These are phyloP conservation scores for Neodiprion fabricii DNA, from an alignment of 1,140 invertebrate species.

Conservation along the genomic window DNA sequence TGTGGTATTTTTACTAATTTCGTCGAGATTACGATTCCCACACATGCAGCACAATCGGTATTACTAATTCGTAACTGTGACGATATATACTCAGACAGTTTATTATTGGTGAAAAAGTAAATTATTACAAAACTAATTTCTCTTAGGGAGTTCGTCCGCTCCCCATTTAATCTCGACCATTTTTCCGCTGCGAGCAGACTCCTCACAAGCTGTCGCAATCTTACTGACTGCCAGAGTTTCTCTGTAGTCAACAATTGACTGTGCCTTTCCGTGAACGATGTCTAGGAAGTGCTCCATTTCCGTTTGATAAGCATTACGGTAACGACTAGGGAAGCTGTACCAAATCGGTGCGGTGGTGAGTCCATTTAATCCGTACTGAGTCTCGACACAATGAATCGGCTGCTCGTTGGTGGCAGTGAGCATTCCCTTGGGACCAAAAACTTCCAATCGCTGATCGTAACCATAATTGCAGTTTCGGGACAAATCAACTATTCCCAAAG, in stretches of 20 bases:
- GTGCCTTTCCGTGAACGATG: constrained; percentile 59
- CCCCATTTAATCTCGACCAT: constrained; percentile 58
- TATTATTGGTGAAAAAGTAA: background rate
- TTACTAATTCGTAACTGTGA: too few relatives aligned
- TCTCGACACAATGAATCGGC: constrained; percentile 59
- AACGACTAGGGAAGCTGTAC: constrained; percentile 71
- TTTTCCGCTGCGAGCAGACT: constrained; percentile 62
- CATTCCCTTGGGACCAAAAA: constrained; percentile 69
- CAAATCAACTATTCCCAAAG: constrained; percentile 70
- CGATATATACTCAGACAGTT: too few relatives aligned
- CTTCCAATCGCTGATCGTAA: constrained; percentile 76
- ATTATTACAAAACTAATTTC: background rate
- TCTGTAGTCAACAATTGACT: constrained; percentile 54
- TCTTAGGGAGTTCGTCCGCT: constrained; percentile 44
- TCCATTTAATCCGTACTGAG: constrained; percentile 54
- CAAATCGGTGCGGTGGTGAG: constrained; percentile 63
- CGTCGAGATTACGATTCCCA: too few relatives aligned
- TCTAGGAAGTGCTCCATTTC: constrained; percentile 75
- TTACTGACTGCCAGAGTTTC: constrained; percentile 65
- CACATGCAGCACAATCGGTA: background rate
- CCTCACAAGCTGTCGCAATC: constrained; percentile 65
- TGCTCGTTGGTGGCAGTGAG: constrained; percentile 66
- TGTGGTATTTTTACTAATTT: too few relatives aligned
- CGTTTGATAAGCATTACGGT: constrained; percentile 63
- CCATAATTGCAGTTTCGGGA: constrained; percentile 70